Base-by-base conservation (phyloP, 30 jellyfish, hydroid and myxozoan species). In the Cassiopea andromeda region DNA sequence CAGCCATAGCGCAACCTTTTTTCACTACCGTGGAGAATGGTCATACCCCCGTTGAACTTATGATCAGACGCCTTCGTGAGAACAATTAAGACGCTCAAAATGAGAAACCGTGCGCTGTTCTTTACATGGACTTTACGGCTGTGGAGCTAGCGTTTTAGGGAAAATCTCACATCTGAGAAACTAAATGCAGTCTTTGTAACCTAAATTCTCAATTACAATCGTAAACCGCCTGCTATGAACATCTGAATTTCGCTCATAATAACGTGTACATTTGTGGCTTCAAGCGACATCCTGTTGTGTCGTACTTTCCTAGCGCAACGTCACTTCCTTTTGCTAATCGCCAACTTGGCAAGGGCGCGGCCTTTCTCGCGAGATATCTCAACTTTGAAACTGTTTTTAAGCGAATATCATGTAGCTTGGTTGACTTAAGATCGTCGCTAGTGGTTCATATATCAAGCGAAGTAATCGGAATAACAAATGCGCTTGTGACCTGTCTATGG, bases 61-160 rank as follows among this genome's bases (percentile, higher is more conserved):
- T 38, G 91, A 68, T 69, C 90, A 83, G 91, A 68, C 91, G 82
- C 89, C 83, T 73, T 50, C 91, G 17, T 78, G 75, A 5, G 75
- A 83, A 83, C 91, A 83, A 83, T 70, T n/a, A 60, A 83, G 91
- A 83, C 91, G 91, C 91, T 69, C 64, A 69, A 58, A 38, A 15
- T 46, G 76, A 67, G 66, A 57, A 68, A 68, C 69, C 64, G 82
- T 50, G 85, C 91, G 84, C 91, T 71, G 67, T 72, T 49, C 77
- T 69, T 69, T 68, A 73, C 85, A 60, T 1, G 84, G 70, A 50
- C 7, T 9, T 46, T 17, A 75, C 6, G 70, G 70, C 1, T 43
- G 84, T 1, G 44, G 60, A 80, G 2, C 38, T 45, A 54, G 89
- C 89, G 46, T 47, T 80, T 44, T 78, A 46, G 45, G 75, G 18